A percentile compares a stretch with the other conserved stretches of the same genome.
Evolutionary conservation across 1,140 invertebrate species (phyloP).

Genomic region (Battus philenor): DNA sequence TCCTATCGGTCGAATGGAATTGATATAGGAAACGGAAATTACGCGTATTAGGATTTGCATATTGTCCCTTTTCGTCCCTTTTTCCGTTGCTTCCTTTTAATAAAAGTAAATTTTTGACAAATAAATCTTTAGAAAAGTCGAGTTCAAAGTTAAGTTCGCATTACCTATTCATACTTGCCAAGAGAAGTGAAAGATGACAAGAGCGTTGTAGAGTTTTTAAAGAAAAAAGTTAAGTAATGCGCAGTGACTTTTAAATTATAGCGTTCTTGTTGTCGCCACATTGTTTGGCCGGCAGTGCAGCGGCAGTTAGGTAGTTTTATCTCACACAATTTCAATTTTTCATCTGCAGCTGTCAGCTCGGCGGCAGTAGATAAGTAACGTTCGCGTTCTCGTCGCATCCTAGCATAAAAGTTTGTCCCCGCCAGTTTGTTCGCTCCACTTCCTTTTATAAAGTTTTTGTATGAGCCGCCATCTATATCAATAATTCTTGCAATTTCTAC

Average conservation of each 20-base stretch:
- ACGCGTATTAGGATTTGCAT: slow-evolving; percentile 47
- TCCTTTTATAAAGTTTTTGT: slow-evolving; percentile 71
- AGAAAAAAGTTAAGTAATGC: slow-evolving; percentile 16
- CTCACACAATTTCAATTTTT: slow-evolving; percentile 75
- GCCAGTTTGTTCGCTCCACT: slow-evolving; percentile 62
- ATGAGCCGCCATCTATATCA: slow-evolving; percentile 54
- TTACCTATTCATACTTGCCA: slow-evolving; percentile 14
- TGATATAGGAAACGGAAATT: slow-evolving; percentile 52
- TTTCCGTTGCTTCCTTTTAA: slow-evolving; percentile 21
- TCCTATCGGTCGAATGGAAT: slow-evolving; percentile 44
- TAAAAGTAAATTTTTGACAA: slow-evolving; percentile 14
- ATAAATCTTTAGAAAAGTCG: slow-evolving; percentile 13
- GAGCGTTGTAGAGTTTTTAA: slow-evolving; percentile 7
- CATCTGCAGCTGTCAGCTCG: slow-evolving; percentile 72
- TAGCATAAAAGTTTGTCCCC: slow-evolving; percentile 64
- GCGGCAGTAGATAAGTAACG: slow-evolving; percentile 69
- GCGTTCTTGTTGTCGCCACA: slow-evolving; percentile 52
- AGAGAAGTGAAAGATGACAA: slow-evolving; percentile 9
- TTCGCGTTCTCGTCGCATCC: slow-evolving; percentile 47
- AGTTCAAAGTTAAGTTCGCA: slow-evolving; percentile 8
- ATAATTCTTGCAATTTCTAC: slow-evolving; percentile 61
- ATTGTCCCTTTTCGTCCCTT: slow-evolving; percentile 31
- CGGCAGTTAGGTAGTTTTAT: slow-evolving; percentile 69
- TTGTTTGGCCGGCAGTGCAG: slow-evolving; percentile 50
- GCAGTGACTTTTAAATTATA: slow-evolving; percentile 27